Percentiles rank a stretch among this genome's conserved stretches.
Conservation (phyloP, 2,113 vertebrate genomes). For the Quiscalus mexicanus region DNA sequence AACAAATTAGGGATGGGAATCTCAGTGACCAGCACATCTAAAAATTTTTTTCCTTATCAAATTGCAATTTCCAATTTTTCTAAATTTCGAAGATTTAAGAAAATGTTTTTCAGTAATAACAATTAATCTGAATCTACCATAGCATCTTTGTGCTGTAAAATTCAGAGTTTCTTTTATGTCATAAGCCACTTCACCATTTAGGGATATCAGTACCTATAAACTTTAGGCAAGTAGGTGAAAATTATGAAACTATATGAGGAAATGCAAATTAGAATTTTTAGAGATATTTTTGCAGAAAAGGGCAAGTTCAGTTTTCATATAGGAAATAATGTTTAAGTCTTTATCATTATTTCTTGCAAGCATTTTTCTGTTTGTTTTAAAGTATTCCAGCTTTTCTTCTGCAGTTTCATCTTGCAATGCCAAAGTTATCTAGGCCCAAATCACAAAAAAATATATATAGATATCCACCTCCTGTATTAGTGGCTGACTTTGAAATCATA, state of each 20-base stretch:
- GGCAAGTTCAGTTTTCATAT: not conserved
- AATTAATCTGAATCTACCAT: not conserved
- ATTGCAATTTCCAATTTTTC: not conserved
- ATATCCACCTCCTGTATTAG: not conserved
- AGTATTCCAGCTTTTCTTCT: not conserved
- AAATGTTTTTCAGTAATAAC: not conserved
- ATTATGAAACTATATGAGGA: not conserved
- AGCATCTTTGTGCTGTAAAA: not conserved
- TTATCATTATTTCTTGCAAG: not conserved
- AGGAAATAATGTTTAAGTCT: not conserved
- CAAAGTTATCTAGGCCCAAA: not conserved
- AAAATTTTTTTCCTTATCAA: not conserved
- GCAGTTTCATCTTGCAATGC: not conserved
- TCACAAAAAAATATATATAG: not conserved
- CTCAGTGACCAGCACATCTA: not conserved
- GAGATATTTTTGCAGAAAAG: not conserved
- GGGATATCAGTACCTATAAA: not conserved
- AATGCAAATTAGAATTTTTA: not conserved
- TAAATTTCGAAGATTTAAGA: not conserved
- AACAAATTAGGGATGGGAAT: not conserved
- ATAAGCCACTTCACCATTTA: not conserved
- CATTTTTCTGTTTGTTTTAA: not conserved
- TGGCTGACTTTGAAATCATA: not conserved
- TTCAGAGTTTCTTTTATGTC: not conserved
- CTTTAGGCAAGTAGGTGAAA: not conserved